These are phyloP conservation scores for Amaurobius ferox DNA, from an alignment of 2,888 invertebrate genomes.

Conservation along the genomic window DNA sequence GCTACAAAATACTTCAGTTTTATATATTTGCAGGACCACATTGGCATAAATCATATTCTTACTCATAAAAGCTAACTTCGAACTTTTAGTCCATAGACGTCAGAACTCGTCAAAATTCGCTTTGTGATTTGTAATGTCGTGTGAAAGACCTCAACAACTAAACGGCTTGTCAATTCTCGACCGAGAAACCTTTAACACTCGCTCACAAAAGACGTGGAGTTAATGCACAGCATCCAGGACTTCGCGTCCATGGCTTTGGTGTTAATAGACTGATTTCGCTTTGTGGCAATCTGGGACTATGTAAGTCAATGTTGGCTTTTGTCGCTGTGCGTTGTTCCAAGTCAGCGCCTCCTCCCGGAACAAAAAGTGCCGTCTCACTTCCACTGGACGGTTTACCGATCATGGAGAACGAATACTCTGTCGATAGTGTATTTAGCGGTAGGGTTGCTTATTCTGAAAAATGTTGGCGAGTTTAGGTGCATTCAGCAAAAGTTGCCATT, in stretches of 20 bases:
- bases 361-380: background rate
- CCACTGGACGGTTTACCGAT: background rate
- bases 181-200: background rate
- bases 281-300: conserved; percentile 1
- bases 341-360: background rate
- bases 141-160: background rate
- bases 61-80: background rate
- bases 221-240: background rate
- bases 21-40: no score
- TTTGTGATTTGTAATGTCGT: background rate
- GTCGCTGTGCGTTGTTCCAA: background rate
- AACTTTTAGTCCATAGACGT: background rate
- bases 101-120: background rate
- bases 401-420: conserved; percentile 11
- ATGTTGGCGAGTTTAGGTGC: no score
- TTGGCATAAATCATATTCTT: background rate
- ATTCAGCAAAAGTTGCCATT: no score
- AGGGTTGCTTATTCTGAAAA: background rate
- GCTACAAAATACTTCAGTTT: no score
- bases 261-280: conserved; percentile 10
- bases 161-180: background rate
- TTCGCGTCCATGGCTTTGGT: no score
- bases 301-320: background rate
- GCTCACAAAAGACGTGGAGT: background rate
- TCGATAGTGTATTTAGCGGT: conserved; percentile 2